Evolutionary conservation across 2,113 vertebrate genomes (phyloP), one percentile per base, ranked within the genome.

Genomic region (Thamnaconus septentrionalis): DNA sequence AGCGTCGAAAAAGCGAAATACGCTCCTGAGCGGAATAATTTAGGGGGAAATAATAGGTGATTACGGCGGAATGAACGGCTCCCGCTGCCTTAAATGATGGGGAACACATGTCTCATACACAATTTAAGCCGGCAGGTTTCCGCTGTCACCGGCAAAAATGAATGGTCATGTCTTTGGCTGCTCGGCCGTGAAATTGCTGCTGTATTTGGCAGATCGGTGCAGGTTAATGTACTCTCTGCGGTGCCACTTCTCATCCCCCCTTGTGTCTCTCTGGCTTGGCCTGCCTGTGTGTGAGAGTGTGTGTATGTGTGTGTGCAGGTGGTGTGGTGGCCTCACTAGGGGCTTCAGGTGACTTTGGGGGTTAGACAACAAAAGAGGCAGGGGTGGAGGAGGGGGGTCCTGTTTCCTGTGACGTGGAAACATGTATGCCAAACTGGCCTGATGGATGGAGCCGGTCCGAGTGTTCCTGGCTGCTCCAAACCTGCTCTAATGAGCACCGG

Each of bases 131-230:
- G 48, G 6, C 18, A 82, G 66, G 43, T 81, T 76, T 76, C 68
- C 45, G 74, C 81, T 73, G 86, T 88, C 84, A 80, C 66, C 6
- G 4, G 81, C 65, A 70, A 66, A 81, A 88, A 91, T 63, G 53
- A 88, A 82, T 81, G 79, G 82, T 80, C 81, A 68, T 87, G 88
- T 88, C 89, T 85, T 85, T 78, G 80, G 79, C 82, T 75, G 75
- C 77, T 87, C 81, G 82, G 85, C 85, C 88, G 83, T 88, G 88
- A 89, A 91, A 91, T 90, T 92, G 81, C 85, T 80, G 84, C 81
- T 85, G 86, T 77, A 82, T 88, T 87, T 89, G 88, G 82, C 78
- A 86, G 79, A 84, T 80, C 53, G 61, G 79, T 42, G 66, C 41
- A 52, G 82, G 85, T 87, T 90, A 88, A 88, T 84, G 85, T 73